These are phyloP conservation scores for Urophycis tenuis DNA, from an alignment of 2,797 vertebrate genomes.

Conservation along the genomic window DNA sequence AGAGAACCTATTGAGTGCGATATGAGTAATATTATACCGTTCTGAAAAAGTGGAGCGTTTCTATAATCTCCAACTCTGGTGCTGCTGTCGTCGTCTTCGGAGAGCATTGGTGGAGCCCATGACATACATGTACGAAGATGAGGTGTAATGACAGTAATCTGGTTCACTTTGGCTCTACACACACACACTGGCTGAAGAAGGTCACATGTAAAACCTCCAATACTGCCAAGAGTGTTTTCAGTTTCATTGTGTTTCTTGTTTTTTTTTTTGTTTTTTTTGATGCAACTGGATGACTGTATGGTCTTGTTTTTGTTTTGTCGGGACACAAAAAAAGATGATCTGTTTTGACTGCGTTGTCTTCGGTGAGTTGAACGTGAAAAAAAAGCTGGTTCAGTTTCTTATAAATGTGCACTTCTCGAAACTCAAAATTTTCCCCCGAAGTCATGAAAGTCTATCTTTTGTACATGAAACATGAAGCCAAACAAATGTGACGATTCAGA, in stretches of 20 bases:
- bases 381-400: neutral
- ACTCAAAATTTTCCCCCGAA: conserved; percentile 49
- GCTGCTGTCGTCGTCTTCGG: conserved; percentile 61
- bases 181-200: conserved; percentile 41
- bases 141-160: conserved; percentile 45
- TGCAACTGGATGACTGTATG: conserved; percentile 36
- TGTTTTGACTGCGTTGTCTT: neutral
- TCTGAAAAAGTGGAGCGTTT: neutral
- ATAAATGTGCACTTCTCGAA: conserved; percentile 22
- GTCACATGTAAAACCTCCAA: conserved; percentile 59
- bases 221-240: conserved; percentile 62
- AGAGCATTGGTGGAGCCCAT: conserved; percentile 39
- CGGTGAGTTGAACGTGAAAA: neutral
- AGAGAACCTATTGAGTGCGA: neutral
- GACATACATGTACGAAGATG: conserved; percentile 23
- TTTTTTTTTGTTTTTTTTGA: conserved; percentile 42
- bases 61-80: conserved; percentile 47
- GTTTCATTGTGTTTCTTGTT: neutral
- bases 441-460: conserved; percentile 55
- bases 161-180: neutral
- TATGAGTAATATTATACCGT: neutral
- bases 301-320: conserved; percentile 40
- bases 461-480: conserved; percentile 64
- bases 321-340: conserved; percentile 9
- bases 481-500: conserved; percentile 61